Evolutionary conservation across 2,888 invertebrate species (phyloP).

Genomic region (Cheiracanthium punctorium): DNA sequence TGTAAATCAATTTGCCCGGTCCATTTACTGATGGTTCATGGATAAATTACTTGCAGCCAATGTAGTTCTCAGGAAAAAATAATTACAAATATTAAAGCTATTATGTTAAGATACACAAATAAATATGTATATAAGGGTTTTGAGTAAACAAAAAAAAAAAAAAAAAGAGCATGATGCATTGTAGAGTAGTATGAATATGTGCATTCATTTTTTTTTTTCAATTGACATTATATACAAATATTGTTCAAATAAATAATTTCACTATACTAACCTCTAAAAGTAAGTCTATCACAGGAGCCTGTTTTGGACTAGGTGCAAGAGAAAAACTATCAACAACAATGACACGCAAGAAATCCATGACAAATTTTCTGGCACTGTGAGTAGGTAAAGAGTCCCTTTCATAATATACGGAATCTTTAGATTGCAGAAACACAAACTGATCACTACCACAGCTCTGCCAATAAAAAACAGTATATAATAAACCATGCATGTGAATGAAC

Average conservation of each 20-base stretch:
- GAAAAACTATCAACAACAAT: conserved; percentile 96
- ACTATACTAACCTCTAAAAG: conserved; percentile 84
- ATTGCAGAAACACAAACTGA: conserved; percentile 73
- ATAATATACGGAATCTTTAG: conserved; percentile 69
- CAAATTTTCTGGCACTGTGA: conserved; percentile 90
- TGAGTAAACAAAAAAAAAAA: too few relatives aligned
- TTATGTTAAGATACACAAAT: too few relatives aligned
- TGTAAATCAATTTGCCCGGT: too few relatives aligned
- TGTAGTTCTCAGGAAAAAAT: too few relatives aligned
- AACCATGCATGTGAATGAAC: too few relatives aligned
- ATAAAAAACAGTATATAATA: conserved; percentile 16
- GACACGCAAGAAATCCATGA: conserved; percentile 94
- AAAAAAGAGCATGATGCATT: not conserved
- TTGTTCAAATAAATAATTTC: not conserved
- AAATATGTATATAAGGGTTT: too few relatives aligned
- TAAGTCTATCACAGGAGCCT: conserved; percentile 77
- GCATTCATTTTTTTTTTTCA: not conserved
- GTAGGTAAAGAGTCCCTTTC: conserved; percentile 79
- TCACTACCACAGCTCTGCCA: conserved; percentile 37
- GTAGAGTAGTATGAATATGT: not conserved
- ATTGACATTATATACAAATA: not conserved
- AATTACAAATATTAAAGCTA: too few relatives aligned
- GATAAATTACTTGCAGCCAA: too few relatives aligned
- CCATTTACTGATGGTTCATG: too few relatives aligned
- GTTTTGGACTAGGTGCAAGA: conserved; percentile 82